Percentiles rank a stretch among this genome's conserved stretches.
These are phyloP conservation scores for Sclerurus mexicanus DNA, from an alignment of 2,113 vertebrate genomes.

Conservation along the genomic window DNA sequence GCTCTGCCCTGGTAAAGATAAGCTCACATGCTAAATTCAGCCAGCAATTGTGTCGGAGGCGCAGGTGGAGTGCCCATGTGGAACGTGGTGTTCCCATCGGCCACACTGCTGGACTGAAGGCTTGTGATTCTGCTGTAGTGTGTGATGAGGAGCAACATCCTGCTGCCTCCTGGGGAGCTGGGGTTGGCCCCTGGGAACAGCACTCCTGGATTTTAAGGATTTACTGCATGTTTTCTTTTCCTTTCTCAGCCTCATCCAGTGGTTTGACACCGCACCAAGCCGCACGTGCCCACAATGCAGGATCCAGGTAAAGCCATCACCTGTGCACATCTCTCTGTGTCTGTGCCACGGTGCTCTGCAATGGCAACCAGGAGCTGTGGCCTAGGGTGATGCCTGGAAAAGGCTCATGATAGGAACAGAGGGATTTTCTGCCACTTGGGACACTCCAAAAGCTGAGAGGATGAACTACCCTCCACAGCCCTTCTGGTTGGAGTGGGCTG, in stretches of 20 bases:
- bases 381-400: fast-evolving
- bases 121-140: background rate
- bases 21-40: background rate
- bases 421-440: background rate
- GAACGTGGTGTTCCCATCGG: fast-evolving
- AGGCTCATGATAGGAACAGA: background rate
- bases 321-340: background rate
- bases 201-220: background rate
- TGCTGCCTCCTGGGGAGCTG: background rate
- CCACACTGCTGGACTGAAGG: background rate
- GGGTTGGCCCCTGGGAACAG: background rate
- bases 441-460: too few species aligned
- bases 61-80: background rate
- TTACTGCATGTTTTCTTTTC: background rate
- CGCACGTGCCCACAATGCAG: conserved; percentile 94
- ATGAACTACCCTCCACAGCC: background rate
- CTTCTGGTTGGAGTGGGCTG: background rate
- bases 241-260: conserved; percentile 83
- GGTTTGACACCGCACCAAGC: conserved; percentile 91
- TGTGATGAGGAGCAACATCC: background rate
- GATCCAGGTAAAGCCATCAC: conserved; percentile 81
- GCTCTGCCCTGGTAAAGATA: conserved; percentile 7
- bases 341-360: background rate
- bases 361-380: fast-evolving
- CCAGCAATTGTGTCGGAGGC: background rate